These are phyloP conservation scores for Clanis bilineata DNA, from an alignment of 2,888 invertebrate genomes.

Conservation along the genomic window DNA sequence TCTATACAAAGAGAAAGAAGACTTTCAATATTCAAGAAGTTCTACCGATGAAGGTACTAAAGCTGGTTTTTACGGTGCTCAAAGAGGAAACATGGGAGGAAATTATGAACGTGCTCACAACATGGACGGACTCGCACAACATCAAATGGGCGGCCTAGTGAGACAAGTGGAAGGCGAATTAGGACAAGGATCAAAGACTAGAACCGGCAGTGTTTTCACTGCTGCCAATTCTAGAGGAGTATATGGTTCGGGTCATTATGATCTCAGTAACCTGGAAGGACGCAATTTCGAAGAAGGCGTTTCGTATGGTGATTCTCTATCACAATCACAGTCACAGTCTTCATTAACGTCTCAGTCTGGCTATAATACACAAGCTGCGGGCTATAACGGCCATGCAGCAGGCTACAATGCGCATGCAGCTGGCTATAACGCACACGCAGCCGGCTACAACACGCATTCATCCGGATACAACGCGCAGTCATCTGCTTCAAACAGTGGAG, in stretches of 20 bases:
- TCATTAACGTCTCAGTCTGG: constrained; percentile 30
- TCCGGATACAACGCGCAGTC: constrained; percentile 31
- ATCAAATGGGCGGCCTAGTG: constrained; percentile 72
- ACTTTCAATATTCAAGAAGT: constrained; percentile 74
- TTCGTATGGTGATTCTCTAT: constrained; percentile 39
- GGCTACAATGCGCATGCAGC: constrained; percentile 28
- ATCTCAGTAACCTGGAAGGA: constrained; percentile 63
- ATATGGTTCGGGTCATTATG: constrained; percentile 64
- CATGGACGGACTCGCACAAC: constrained; percentile 72
- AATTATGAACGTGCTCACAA: constrained; percentile 77
- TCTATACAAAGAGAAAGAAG: constrained; percentile 72
- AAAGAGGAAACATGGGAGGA: constrained; percentile 78
- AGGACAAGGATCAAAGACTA: constrained; percentile 62
- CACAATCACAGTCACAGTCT: constrained; percentile 43
- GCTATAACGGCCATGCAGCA: constrained; percentile 13
- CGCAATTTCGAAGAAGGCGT: constrained; percentile 67
- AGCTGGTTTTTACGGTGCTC: constrained; percentile 72
- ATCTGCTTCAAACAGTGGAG: constrained; percentile 27
- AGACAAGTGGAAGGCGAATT: constrained; percentile 69
- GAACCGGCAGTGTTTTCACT: constrained; percentile 64
- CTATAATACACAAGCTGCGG: constrained; percentile 16
- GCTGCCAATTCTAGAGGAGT: constrained; percentile 71
- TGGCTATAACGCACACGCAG: constrained; percentile 13
- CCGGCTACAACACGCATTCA: constrained; percentile 14
- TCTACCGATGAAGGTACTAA: constrained; percentile 74